Evolutionary conservation across 1,140 invertebrate genomes (phyloP).

Genomic region (Monomorium pharaonis): DNA sequence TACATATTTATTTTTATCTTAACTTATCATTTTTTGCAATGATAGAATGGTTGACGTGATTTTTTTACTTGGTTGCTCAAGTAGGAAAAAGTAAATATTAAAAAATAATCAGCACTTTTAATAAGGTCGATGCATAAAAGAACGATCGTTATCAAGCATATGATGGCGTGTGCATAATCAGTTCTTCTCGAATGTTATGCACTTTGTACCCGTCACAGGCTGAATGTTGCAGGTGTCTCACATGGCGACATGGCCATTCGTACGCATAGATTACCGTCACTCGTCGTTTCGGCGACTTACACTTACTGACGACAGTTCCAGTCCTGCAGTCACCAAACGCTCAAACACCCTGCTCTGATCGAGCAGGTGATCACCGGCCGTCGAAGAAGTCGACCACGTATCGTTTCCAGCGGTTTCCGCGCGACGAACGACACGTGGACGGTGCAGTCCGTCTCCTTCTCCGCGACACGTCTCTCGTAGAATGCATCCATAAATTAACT

Average conservation of each 20-base stretch:
- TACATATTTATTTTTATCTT: background rate
- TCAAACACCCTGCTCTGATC: background rate
- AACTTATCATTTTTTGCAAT: background rate
- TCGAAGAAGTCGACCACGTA: slow-evolving; percentile 40
- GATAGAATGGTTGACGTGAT: background rate
- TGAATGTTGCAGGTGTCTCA: slow-evolving; percentile 59
- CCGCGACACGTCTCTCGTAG: slow-evolving; percentile 1
- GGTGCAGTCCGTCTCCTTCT: background rate
- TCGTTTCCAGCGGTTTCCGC: slow-evolving; percentile 17
- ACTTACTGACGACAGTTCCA: slow-evolving; percentile 59
- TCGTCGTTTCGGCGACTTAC: slow-evolving; percentile 38
- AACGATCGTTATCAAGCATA: background rate
- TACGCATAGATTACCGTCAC: slow-evolving; percentile 73
- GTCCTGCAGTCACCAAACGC: background rate
- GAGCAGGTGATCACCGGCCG: slow-evolving; percentile 66
- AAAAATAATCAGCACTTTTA: background rate
- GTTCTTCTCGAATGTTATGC: background rate
- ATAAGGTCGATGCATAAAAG: background rate
- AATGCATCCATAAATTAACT: slow-evolving; percentile 53
- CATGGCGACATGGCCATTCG: slow-evolving; percentile 5
- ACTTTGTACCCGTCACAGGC: background rate
- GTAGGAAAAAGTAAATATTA: background rate
- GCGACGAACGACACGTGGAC: slow-evolving; percentile 38
- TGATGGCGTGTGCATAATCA: background rate
- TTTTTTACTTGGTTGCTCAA: background rate